These are phyloP conservation scores for Calosoma granatense DNA, from an alignment of 1,140 invertebrate genomes.

Conservation along the genomic window DNA sequence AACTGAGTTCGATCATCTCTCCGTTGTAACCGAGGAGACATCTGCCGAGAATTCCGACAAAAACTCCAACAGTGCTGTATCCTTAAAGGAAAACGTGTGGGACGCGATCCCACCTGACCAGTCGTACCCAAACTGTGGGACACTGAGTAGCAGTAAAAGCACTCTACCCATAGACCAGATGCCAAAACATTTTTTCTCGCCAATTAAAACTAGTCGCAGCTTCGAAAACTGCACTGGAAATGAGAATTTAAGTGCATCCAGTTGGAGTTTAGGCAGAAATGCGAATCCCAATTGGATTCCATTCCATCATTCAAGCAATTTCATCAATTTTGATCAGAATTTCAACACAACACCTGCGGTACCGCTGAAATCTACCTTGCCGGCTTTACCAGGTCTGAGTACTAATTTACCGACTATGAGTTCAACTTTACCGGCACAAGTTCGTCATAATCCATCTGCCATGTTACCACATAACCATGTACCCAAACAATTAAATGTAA, in stretches of 20 bases:
- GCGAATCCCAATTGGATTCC: neutral
- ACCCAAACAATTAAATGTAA: neutral
- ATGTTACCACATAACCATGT: no score
- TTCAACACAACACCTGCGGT: no score
- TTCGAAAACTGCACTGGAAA: constrained; percentile 18
- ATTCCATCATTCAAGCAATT: neutral
- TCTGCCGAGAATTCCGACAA: constrained; percentile 41
- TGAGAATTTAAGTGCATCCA: constrained; percentile 11
- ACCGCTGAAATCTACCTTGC: neutral
- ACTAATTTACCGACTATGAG: neutral
- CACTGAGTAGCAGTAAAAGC: constrained; percentile 12
- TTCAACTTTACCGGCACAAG: no score
- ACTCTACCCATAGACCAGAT: constrained; percentile 16
- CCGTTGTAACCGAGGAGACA: constrained; percentile 62
- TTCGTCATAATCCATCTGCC: no score
- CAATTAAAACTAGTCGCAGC: constrained; percentile 27
- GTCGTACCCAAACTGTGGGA: constrained; percentile 24
- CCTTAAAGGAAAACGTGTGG: constrained; percentile 25
- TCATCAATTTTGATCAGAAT: neutral
- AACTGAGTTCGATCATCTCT: constrained; percentile 62
- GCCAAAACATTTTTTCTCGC: constrained; percentile 39
- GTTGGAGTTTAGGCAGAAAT: neutral
- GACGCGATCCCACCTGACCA: constrained; percentile 31
- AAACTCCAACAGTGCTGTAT: constrained; percentile 20
- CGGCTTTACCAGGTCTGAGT: neutral